These are phyloP conservation scores for Tringa solitaria DNA, from an alignment of 2,113 vertebrate species.

Conservation along the genomic window DNA sequence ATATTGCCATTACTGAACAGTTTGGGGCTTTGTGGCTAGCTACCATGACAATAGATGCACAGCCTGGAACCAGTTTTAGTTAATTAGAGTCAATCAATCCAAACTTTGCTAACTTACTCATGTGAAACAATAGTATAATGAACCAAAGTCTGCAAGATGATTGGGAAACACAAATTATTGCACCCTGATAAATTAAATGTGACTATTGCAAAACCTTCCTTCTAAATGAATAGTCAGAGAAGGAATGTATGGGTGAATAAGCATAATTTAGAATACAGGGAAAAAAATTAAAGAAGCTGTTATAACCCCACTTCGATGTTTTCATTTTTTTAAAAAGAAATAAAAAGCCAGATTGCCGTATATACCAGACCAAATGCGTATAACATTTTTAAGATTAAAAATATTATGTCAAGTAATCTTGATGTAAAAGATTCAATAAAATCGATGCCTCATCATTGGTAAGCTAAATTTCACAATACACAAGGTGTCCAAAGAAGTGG, in stretches of 20 bases:
- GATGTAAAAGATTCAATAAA: background rate
- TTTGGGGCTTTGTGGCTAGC: conserved; percentile 91
- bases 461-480: background rate
- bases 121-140: conserved; percentile 99
- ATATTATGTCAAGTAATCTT: background rate
- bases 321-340: conserved; percentile 57
- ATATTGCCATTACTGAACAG: conserved; percentile 83
- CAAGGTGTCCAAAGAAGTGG: background rate
- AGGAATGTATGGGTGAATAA: conserved; percentile 75
- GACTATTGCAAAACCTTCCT: conserved; percentile 80
- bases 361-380: background rate
- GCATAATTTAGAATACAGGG: conserved; percentile 77
- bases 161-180: conserved; percentile 99
- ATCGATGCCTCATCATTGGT: background rate
- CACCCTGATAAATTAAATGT: conserved; percentile 87
- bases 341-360: background rate
- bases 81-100: conserved; percentile 99
- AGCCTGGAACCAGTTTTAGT: conserved; percentile 99
- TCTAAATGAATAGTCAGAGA: conserved; percentile 77
- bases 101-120: conserved; percentile 99
- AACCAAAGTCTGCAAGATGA: conserved; percentile 99
- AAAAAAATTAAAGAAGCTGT: conserved; percentile 67
- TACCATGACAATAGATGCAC: conserved; percentile 99
- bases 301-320: conserved; percentile 31
- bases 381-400: background rate